Evolutionary conservation across 2,888 invertebrate species (phyloP), one percentile per base, ranked within the genome.

Genomic region (Ernsta delagoae): DNA sequence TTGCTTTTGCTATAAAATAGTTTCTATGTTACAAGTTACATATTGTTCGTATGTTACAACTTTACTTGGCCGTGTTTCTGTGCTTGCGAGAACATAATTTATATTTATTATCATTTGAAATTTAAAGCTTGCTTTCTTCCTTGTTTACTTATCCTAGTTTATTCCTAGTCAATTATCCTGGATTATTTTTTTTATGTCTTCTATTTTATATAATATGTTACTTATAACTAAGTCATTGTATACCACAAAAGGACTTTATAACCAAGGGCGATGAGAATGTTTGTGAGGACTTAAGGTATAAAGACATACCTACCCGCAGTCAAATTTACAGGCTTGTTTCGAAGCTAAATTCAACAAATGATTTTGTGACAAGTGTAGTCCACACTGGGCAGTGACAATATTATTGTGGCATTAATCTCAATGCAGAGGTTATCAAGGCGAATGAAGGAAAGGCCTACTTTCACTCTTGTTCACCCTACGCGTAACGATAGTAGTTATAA

Each of bases 381-480:
- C 24, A 24, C 1, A 24, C 24, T 24, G 24, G 24, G 1, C 24
- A 24, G 24, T 8, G 43, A 4, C 31, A 56, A 12, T 43, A 45
- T 39, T 36, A 57, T 65, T 59, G 48, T 50, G 65, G 45, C 45
- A 34, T 41, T 59, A 66, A 66, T 53, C 60, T 66, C 60, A 62
- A 50, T 11, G 53, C 41, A 60, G 54, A 60, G 66, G 66, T 60
- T 60, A 66, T 66, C 66, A 41, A 8, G 24, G 43, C 43, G 41
- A 57, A 16, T 31, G 65, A 34, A 59, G 66, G 41, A 66, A 66
- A 66, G 36, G 43, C 53, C 41, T 8, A 66, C 66, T 66, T 66
- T 65, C 53, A 66, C 59, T 66, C 53, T 65, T 48, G 39, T 59
- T 53, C 53, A 36, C 50, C 65, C 59, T 12, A 34, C 53, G 54